Evolutionary conservation across 1,140 invertebrate genomes (phyloP), one percentile per base, ranked within the genome.

Genomic region (Drosophila paulistorum): DNA sequence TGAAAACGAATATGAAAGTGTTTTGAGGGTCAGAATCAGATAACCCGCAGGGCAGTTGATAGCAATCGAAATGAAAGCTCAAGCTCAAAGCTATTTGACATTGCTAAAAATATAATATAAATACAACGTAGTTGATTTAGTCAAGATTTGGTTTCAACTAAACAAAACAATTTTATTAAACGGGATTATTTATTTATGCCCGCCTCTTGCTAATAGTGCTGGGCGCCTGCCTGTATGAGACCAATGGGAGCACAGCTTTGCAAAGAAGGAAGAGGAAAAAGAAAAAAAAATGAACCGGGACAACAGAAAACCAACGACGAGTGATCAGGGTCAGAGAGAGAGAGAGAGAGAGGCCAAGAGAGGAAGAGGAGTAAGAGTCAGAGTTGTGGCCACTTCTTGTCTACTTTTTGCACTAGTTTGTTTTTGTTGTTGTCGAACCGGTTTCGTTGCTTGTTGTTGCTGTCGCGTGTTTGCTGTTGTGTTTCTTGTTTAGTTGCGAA

Each of bases 371-470:
- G 45, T 14, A 45, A n/a, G 20, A 51, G 45, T 3, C 45, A 23
- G 45, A 51, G 45, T 33, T 35, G 26, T 39, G 60, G 48, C 76
- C 75, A 79, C 71, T 73, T 72, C 48, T 87, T 85, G 73, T 69
- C 83, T 87, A 87, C 83, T 87, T 87, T 87, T 79, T 89, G 84
- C 78, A 84, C 84, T 89, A 87, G 80, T 89, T 87, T 39, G 37
- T 39, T 39, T 3, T 37, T 37, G 79, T 63, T 72, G 76, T 62
- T 71, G 71, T 65, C 68, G 76, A 80, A 83, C 81, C 81, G 74
- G 77, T 81, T 85, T 78, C 69, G 26, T 67, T 79, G 41, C n/a
- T 61, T 66, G 30, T 70, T 70, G 65, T 37, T 71, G 51, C 35
- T 57, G 57, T 63, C 39, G 30, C 48, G 41, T 68, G 51, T 51